Evolutionary conservation across 1,140 invertebrate genomes (phyloP).

Genomic region (Zaprionus ornatus): DNA sequence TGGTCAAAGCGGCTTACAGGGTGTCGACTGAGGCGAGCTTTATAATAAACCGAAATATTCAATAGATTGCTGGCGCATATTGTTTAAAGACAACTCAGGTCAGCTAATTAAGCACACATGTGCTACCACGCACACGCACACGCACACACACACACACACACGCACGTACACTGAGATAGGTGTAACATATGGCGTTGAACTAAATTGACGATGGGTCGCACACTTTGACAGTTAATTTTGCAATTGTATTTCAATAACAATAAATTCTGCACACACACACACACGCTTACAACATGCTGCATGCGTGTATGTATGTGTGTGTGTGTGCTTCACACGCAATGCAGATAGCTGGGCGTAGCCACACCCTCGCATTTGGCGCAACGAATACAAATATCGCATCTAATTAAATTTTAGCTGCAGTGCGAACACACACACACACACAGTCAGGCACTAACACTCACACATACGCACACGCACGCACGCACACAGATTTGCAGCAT

Average conservation of each 20-base stretch:
- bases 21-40: conserved; percentile 4
- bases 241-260: conserved; percentile 84
- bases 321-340: conserved; percentile 33
- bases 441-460: not conserved
- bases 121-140: not conserved
- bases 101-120: conserved; percentile 49
- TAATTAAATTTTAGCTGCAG: conserved; percentile 80
- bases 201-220: conserved; percentile 71
- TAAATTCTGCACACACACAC: conserved; percentile 74
- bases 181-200: conserved; percentile 65
- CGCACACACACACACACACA: not conserved
- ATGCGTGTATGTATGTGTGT: not conserved
- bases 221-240: conserved; percentile 84
- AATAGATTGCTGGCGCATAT: conserved; percentile 13
- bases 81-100: conserved; percentile 38
- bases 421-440: conserved; percentile 26
- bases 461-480: conserved; percentile 8
- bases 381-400: conserved; percentile 69
- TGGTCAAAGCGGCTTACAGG: conserved; percentile 46
- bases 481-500: conserved; percentile 6
- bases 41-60: conserved; percentile 29
- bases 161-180: not conserved
- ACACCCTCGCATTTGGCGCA: conserved; percentile 52
- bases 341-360: not conserved
- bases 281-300: conserved; percentile 32